Percentiles rank a stretch among this genome's conserved stretches.
phyloP scores from a whole-genome alignment of 2,113 vertebrate genomes.

The Lagopus muta region DNA sequence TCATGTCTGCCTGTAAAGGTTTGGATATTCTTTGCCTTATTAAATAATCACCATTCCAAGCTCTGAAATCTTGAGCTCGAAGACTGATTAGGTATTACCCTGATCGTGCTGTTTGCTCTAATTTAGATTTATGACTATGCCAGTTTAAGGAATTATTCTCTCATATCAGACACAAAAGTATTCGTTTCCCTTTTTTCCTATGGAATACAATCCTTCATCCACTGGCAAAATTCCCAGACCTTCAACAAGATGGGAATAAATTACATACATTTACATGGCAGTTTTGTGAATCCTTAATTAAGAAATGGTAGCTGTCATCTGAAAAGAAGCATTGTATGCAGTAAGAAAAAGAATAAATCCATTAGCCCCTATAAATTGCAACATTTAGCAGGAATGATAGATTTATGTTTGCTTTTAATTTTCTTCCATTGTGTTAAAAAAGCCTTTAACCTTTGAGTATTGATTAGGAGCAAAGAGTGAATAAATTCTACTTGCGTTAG shows the following conservation, averaged over 20 bases:
- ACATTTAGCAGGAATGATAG: conserved; percentile 47
- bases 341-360: conserved; percentile 64
- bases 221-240: conserved; percentile 77
- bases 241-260: conserved; percentile 76
- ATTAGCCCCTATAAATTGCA: conserved; percentile 66
- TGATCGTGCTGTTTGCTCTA: conserved; percentile 63
- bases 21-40: conserved; percentile 44
- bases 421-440: conserved; percentile 39
- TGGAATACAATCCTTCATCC: conserved; percentile 73
- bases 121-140: conserved; percentile 75
- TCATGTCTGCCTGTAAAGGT: background rate
- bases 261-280: conserved; percentile 70
- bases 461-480: conserved; percentile 34
- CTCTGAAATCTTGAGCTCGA: conserved; percentile 15
- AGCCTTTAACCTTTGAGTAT: conserved; percentile 47
- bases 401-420: conserved; percentile 67
- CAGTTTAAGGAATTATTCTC: conserved; percentile 68
- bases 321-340: conserved; percentile 64
- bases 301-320: conserved; percentile 57
- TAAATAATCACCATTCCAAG: conserved; percentile 56
- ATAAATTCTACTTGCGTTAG: conserved; percentile 22
- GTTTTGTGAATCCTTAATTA: conserved; percentile 77
- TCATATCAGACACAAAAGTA: conserved; percentile 67
- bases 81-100: conserved; percentile 54
- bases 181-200: conserved; percentile 41